A percentile compares a stretch with the other conserved stretches of the same genome.
Evolutionary conservation across 2,797 vertebrate genomes (phyloP).

Genomic region (Holocentrus rufus): DNA sequence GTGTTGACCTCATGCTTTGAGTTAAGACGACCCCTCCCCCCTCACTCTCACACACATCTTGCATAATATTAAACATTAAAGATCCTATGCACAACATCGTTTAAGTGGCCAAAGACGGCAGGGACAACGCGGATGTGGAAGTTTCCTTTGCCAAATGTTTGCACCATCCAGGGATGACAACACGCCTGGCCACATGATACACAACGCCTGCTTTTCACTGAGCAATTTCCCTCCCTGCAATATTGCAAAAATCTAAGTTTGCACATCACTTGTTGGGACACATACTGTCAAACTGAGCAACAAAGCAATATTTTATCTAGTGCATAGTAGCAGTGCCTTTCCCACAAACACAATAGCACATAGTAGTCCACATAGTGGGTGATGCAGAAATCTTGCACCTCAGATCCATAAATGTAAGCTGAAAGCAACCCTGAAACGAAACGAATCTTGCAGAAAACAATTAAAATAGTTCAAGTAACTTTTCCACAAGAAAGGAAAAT

Average conservation of each 20-base stretch:
- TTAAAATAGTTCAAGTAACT: background rate
- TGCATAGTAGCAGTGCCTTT: background rate
- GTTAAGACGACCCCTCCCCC: background rate
- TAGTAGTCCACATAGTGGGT: background rate
- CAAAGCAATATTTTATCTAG: background rate
- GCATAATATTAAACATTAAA: no score
- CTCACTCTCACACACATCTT: no score
- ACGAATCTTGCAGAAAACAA: background rate
- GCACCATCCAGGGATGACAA: background rate
- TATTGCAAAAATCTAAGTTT: no score
- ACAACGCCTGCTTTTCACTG: no score
- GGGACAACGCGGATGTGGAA: background rate
- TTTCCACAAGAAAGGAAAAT: background rate
- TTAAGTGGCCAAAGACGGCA: background rate
- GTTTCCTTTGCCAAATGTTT: background rate
- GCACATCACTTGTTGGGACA: background rate
- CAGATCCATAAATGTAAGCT: background rate
- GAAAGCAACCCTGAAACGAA: background rate
- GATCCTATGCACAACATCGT: no score
- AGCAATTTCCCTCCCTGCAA: no score
- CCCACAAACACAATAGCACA: no score
- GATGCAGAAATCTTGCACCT: background rate
- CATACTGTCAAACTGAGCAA: background rate
- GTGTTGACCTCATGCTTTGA: slow-evolving; percentile 4
- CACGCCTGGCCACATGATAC: no score